Conservation (phyloP, 2,888 invertebrate species). For the Ennomos quercinarius region DNA sequence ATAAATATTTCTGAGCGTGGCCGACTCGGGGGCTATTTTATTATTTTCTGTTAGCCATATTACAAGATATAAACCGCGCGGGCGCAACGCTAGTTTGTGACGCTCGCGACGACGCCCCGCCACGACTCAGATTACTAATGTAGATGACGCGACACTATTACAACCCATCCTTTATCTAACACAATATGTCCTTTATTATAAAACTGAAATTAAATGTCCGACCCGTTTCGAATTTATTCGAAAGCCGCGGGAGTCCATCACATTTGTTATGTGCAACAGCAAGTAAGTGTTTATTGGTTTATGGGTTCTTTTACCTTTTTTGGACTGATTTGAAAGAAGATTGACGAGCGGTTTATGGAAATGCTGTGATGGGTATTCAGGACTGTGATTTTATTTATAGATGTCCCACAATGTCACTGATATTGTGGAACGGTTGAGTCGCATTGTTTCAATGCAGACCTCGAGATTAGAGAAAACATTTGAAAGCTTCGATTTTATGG, state of each 20-base stretch:
- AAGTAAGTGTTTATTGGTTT: conserved; percentile 76
- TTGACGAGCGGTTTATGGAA: conserved; percentile 63
- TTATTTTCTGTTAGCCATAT: conserved; percentile 64
- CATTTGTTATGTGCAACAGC: conserved; percentile 65
- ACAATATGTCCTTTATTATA: conserved; percentile 82
- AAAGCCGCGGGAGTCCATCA: conserved; percentile 76
- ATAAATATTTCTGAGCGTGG: conserved; percentile 80
- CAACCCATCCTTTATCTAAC: conserved; percentile 81
- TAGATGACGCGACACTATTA: conserved; percentile 82
- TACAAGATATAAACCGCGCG: conserved; percentile 39
- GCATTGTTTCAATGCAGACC: conserved; percentile 26
- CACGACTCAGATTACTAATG: conserved; percentile 74
- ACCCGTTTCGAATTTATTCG: conserved; percentile 75
- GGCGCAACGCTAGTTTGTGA: conserved; percentile 35
- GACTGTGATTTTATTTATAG: conserved; percentile 38
- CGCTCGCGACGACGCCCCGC: conserved; percentile 69
- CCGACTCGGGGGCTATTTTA: conserved; percentile 60
- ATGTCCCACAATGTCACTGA: conserved; percentile 18
- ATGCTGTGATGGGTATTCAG: conserved; percentile 46
- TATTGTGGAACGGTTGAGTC: conserved; percentile 36
- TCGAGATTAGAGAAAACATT: conserved; percentile 5
- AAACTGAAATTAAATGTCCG: conserved; percentile 78
- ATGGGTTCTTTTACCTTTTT: conserved; percentile 61
- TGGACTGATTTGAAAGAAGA: conserved; percentile 58
- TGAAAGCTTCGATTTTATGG: conserved; percentile 1